These are phyloP conservation scores for Propithecus deckenii DNA, from an alignment of 2,797 vertebrate genomes.

Conservation along the genomic window DNA sequence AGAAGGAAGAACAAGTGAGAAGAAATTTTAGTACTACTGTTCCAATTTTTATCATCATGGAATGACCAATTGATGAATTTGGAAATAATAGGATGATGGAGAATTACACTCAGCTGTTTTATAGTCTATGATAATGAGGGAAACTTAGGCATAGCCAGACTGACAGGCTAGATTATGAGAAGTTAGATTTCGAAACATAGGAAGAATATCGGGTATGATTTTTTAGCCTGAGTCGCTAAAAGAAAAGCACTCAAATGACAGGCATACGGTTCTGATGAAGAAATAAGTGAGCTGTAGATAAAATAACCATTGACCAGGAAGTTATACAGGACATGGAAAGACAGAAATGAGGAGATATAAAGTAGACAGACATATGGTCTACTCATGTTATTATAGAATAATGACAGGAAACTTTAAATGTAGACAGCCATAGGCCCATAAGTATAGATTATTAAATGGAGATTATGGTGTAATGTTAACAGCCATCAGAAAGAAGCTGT, in stretches of 20 bases:
- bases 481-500: neutral
- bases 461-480: neutral
- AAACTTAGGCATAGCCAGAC: neutral
- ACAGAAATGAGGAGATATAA: neutral
- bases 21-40: neutral
- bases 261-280: neutral
- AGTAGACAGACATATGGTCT: neutral
- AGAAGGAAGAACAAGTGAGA: constrained; percentile 35
- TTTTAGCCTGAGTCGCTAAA: neutral
- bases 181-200: neutral
- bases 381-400: neutral
- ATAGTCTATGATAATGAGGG: neutral
- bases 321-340: neutral
- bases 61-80: constrained; percentile 7
- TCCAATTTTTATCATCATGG: neutral
- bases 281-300: neutral
- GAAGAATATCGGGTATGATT: neutral
- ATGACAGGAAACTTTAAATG: neutral
- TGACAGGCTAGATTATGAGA: neutral
- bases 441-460: neutral
- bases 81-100: constrained; percentile 29
- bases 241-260: neutral
- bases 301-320: neutral
- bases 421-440: neutral
- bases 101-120: neutral